Evolutionary conservation across 2,888 invertebrate species (phyloP), one percentile per base, ranked within the genome.

Genomic region (Liopterus haemorrhoidalis): DNA sequence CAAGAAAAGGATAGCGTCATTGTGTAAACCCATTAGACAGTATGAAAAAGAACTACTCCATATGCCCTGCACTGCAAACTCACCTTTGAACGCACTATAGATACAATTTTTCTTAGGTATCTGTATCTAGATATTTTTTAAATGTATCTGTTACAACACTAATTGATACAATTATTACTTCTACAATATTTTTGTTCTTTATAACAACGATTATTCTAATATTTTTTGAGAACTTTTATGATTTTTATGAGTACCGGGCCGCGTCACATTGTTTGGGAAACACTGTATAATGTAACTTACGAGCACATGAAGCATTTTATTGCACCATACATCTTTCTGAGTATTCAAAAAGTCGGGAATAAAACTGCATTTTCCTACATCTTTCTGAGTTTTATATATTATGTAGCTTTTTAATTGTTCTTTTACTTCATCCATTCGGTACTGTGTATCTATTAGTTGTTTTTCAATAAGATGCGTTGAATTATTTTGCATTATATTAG

Each of bases 361-460:
- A 14, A 49, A 40, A 27, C 37, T 43, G 28, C 54, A 54, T 32
- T 49, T 51, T 41, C 53, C 54, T 33, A 49, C 35, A 20, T 46
- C 41, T n/a, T 43, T 14, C 39, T 46, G 22, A 6, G 44, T 33
- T 35, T 45, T 40, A 9, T 28, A 31, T 18, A 14, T 24, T 11
- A 45, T 25, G 20, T 32, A 6, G 16, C 19, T 16, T 45, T 45
- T 33, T 20, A 37, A 11, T 24, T 33, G n/a, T 5, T 22, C 9
- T 22, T 39, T 19, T 4, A 33, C 5, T 21, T 14, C 3, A 20
- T 19, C 24, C 5, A 39, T 32, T 19, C 12, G 20, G 6, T 25
- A n/a, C 20, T 24, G 18, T 8, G 39, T 14, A 25, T 25, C 16
- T 8, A 27, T 5, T 12, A 39, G 15, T 21, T 33, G 8, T 25